Percentiles rank a stretch among this genome's conserved stretches.
These are phyloP conservation scores for Alexandromys fortis DNA, from an alignment of 2,113 vertebrate genomes.

Conservation along the genomic window DNA sequence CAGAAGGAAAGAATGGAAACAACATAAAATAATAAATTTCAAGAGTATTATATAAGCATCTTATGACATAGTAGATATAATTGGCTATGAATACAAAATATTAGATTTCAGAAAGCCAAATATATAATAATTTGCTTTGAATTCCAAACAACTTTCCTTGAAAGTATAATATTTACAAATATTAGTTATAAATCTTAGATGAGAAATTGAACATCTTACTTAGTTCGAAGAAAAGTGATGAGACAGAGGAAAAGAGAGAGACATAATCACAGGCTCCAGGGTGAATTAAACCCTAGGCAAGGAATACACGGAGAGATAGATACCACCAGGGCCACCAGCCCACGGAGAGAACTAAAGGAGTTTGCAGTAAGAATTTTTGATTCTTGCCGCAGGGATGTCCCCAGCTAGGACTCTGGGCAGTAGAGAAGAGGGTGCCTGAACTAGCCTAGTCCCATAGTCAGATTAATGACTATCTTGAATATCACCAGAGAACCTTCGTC, in stretches of 20 bases:
- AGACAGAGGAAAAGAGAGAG: not conserved
- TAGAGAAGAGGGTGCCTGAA: too few species aligned
- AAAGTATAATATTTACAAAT: not conserved
- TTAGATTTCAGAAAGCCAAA: not conserved
- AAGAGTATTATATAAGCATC: not conserved
- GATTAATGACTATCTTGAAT: too few species aligned
- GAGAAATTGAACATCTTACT: not conserved
- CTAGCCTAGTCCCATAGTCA: too few species aligned
- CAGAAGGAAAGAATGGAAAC: not conserved
- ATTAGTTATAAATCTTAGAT: not conserved
- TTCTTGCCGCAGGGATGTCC: too few species aligned
- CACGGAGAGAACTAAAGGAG: not conserved
- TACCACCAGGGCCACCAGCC: not conserved
- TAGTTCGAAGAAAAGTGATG: not conserved
- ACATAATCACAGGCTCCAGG: not conserved
- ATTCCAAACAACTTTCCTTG: constrained; percentile 7
- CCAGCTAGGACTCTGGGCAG: too few species aligned
- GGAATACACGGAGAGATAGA: not conserved
- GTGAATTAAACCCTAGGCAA: not conserved
- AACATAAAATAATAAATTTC: not conserved
- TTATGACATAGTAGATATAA: not conserved
- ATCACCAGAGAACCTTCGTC: too few species aligned
- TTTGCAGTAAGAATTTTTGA: not conserved
- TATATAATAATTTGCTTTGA: not conserved
- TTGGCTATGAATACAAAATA: not conserved